These are phyloP conservation scores for Autographa gamma DNA, from an alignment of 2,888 invertebrate genomes.

Conservation along the genomic window DNA sequence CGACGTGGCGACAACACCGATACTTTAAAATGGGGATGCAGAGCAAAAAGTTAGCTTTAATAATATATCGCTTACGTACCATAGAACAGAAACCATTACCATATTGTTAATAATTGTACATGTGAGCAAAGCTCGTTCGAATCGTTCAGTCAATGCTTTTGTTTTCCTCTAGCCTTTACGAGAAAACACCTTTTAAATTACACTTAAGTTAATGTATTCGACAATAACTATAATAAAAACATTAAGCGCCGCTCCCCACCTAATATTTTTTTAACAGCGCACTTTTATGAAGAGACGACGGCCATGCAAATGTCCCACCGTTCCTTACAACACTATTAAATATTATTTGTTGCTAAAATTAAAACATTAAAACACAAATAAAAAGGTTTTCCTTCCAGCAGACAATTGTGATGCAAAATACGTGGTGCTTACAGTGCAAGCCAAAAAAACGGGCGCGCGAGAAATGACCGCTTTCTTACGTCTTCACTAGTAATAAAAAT, in stretches of 20 bases:
- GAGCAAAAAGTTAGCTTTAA: slow-evolving; percentile 16
- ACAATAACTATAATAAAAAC: slow-evolving; percentile 57
- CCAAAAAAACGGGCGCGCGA: slow-evolving; percentile 67
- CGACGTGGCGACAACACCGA: slow-evolving; percentile 58
- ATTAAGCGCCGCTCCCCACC: slow-evolving; percentile 47
- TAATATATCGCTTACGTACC: not conserved
- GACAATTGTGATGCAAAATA: slow-evolving; percentile 85
- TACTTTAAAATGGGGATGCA: slow-evolving; percentile 17
- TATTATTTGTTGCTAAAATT: slow-evolving; percentile 86
- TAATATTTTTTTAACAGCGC: slow-evolving; percentile 61
- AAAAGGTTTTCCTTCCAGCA: slow-evolving; percentile 69
- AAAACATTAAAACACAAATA: slow-evolving; percentile 81
- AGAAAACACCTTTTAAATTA: slow-evolving; percentile 36
- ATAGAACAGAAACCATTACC: not conserved
- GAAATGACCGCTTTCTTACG: slow-evolving; percentile 64
- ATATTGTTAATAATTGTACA: too few relatives aligned
- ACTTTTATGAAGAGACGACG: slow-evolving; percentile 53
- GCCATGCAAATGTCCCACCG: slow-evolving; percentile 79
- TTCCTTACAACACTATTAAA: slow-evolving; percentile 81
- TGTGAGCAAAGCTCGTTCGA: too few relatives aligned
- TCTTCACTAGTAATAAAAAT: slow-evolving; percentile 62
- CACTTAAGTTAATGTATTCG: slow-evolving; percentile 44
- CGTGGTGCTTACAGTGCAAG: slow-evolving; percentile 64
- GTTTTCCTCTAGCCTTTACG: not conserved
- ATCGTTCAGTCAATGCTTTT: too few relatives aligned